These are phyloP conservation scores for Brachylomia viminalis DNA, from an alignment of 2,888 invertebrate species.

Conservation along the genomic window DNA sequence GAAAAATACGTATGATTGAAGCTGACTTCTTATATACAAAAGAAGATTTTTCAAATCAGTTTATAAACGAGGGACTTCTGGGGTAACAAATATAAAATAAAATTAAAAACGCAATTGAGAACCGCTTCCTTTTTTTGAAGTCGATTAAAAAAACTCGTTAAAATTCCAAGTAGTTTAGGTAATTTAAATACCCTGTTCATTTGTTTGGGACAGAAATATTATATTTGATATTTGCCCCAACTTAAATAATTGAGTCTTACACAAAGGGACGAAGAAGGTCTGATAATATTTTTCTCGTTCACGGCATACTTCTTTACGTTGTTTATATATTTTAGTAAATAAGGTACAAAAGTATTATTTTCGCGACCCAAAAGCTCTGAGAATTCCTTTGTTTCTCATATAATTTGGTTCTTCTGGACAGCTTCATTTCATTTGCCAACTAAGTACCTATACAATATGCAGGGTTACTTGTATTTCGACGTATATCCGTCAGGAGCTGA, in stretches of 20 bases:
- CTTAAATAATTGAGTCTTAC: conserved; percentile 34
- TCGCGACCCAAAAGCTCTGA: not conserved
- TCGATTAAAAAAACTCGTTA: conserved; percentile 10
- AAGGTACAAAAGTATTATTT: not conserved
- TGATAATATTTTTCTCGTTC: conserved; percentile 39
- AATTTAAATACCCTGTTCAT: conserved; percentile 15
- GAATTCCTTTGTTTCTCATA: conserved; percentile 1
- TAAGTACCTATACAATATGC: too few relatives aligned
- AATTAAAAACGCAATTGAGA: too few relatives aligned
- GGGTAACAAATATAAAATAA: too few relatives aligned
- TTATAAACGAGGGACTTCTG: too few relatives aligned
- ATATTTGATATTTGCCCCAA: conserved; percentile 33
- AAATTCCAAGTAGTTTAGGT: not conserved
- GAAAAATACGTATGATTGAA: too few relatives aligned
- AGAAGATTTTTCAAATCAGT: too few relatives aligned
- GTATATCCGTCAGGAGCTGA: too few relatives aligned
- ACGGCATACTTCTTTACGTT: too few relatives aligned
- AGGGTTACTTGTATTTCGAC: too few relatives aligned
- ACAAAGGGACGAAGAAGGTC: conserved; percentile 35
- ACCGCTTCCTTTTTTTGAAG: too few relatives aligned
- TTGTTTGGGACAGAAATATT: conserved; percentile 27
- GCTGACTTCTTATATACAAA: too few relatives aligned
- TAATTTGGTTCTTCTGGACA: not conserved
- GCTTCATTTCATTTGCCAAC: not conserved
- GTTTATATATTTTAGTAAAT: not conserved